A percentile compares a stretch with the other conserved stretches of the same genome.
Conservation (phyloP, 2,888 invertebrate genomes). For the Penaeus monodon region DNA sequence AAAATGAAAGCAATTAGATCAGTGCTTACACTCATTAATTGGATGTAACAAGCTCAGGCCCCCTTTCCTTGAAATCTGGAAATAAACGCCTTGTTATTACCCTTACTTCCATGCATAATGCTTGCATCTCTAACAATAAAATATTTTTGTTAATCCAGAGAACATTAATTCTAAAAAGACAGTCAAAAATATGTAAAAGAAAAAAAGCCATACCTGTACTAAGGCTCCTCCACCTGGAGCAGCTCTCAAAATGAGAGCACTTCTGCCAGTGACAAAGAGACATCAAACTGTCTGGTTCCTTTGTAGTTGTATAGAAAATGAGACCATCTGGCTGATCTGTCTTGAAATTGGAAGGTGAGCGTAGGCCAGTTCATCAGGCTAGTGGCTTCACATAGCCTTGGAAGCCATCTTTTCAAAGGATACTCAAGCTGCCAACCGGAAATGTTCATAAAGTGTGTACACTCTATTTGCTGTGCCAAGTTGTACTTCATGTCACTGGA, state of each 20-base stretch:
- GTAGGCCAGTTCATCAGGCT: slow-evolving; percentile 75
- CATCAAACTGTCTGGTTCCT: slow-evolving; percentile 71
- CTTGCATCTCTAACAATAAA: too few species aligned
- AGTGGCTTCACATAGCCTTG: slow-evolving; percentile 78
- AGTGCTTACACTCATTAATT: background rate
- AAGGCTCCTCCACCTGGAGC: slow-evolving; percentile 79
- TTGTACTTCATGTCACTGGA: too few species aligned
- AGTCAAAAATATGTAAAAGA: too few species aligned
- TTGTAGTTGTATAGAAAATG: slow-evolving; percentile 84
- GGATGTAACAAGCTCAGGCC: too few species aligned
- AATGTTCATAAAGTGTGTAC: slow-evolving; percentile 50
- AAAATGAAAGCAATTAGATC: background rate
- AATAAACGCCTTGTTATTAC: too few species aligned
- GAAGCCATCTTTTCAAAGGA: slow-evolving; percentile 76
- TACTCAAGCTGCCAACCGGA: slow-evolving; percentile 81
- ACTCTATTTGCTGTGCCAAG: background rate
- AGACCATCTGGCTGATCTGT: slow-evolving; percentile 83
- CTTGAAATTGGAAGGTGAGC: slow-evolving; percentile 88
- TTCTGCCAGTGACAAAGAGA: slow-evolving; percentile 77
- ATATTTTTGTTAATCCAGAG: too few species aligned
- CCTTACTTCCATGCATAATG: too few species aligned
- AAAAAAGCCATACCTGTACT: slow-evolving; percentile 64
- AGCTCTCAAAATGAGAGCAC: slow-evolving; percentile 74
- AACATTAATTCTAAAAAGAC: too few species aligned
- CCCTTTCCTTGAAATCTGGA: too few species aligned